Conservation (phyloP, 2,888 invertebrate species). For the Erynnis tages region DNA sequence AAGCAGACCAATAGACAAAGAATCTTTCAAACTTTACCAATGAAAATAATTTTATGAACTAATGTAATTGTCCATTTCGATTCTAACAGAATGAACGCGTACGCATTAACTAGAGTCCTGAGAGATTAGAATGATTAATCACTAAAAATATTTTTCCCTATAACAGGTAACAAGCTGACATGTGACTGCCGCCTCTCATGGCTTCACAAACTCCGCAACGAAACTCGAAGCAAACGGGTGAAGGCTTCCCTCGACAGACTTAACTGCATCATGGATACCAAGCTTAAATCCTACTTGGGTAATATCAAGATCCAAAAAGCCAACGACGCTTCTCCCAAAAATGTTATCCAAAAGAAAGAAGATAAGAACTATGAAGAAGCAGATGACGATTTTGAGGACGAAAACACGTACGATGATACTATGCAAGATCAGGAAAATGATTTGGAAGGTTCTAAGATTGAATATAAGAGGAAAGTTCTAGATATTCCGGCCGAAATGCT, state of each 20-base stretch:
- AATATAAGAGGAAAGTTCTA: conserved; percentile 59
- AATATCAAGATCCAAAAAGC: conserved; percentile 48
- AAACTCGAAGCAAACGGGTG: conserved; percentile 86
- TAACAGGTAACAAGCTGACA: conserved; percentile 89
- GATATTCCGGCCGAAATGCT: conserved; percentile 65
- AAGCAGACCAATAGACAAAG: too few relatives aligned
- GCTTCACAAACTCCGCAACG: conserved; percentile 88
- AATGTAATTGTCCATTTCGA: too few relatives aligned
- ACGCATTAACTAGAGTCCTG: too few relatives aligned
- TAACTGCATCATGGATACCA: conserved; percentile 84
- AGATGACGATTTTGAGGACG: conserved; percentile 55
- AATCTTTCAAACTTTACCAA: too few relatives aligned
- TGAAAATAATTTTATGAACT: too few relatives aligned
- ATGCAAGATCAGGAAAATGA: conserved; percentile 69
- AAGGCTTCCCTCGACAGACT: conserved; percentile 85
- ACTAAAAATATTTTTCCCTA: conserved; percentile 38
- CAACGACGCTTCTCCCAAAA: conserved; percentile 26
- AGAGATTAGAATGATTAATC: too few relatives aligned
- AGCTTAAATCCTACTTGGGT: conserved; percentile 48
- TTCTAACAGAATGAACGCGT: too few relatives aligned
- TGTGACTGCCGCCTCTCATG: conserved; percentile 92
- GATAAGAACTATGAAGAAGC: conserved; percentile 60
- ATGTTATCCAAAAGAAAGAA: conserved; percentile 35
- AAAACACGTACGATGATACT: conserved; percentile 62
- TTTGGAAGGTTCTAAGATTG: conserved; percentile 52